These are phyloP conservation scores for Pantelozetes paolii DNA, from an alignment of 2,888 invertebrate genomes.

Conservation along the genomic window DNA sequence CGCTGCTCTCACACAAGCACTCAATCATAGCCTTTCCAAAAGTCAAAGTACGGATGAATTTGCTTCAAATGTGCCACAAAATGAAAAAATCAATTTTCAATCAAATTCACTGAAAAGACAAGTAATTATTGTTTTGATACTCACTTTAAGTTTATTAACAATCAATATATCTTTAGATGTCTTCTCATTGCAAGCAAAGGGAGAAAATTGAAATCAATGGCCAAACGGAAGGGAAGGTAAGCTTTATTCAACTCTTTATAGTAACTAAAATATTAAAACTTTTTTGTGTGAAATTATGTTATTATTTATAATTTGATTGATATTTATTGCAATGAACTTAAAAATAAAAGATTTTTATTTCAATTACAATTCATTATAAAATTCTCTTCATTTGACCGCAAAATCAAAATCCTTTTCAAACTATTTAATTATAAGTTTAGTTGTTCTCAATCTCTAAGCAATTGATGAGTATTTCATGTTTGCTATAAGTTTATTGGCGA, in stretches of 20 bases:
- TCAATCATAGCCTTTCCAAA: neutral
- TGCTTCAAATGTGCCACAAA: neutral
- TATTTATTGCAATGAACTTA: neutral
- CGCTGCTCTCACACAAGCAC: neutral
- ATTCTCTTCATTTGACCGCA: neutral
- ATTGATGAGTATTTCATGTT: too few species aligned
- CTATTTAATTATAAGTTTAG: neutral
- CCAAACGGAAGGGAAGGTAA: too few species aligned
- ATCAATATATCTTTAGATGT: too few species aligned
- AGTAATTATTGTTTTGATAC: neutral
- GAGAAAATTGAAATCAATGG: too few species aligned
- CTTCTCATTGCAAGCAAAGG: too few species aligned
- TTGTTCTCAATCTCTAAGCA: neutral
- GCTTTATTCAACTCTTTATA: too few species aligned
- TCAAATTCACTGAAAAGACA: neutral
- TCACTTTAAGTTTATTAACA: too few species aligned
- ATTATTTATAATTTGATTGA: neutral
- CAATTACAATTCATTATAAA: neutral
- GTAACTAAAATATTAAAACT: too few species aligned
- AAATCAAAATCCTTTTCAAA: neutral
- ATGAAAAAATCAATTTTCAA: neutral
- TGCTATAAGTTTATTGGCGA: too few species aligned
- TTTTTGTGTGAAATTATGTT: too few species aligned
- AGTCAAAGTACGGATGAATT: neutral
- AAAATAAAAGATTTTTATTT: neutral